phyloP scores from a whole-genome alignment of 1,140 invertebrate species.

The Copidosoma floridanum region DNA sequence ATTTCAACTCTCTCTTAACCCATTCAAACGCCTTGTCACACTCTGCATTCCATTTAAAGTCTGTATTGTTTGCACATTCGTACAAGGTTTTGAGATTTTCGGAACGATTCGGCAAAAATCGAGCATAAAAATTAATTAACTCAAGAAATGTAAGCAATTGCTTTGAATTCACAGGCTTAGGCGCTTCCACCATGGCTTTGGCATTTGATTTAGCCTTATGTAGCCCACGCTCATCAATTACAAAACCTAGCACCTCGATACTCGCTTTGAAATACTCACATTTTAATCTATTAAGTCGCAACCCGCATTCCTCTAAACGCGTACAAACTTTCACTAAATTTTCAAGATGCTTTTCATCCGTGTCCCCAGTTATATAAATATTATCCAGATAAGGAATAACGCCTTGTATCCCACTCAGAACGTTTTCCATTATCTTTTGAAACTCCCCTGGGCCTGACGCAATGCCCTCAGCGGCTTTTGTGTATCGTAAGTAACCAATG shows the following conservation, averaged over 20 bases:
- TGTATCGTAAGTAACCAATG: constrained; percentile 41
- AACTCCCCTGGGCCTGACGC: constrained; percentile 48
- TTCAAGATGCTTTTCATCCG: background rate
- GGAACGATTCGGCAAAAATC: constrained; percentile 22
- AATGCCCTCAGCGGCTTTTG: constrained; percentile 37
- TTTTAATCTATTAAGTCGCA: background rate
- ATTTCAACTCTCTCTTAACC: constrained; percentile 31
- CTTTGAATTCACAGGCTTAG: constrained; percentile 11
- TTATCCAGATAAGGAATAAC: constrained; percentile 10
- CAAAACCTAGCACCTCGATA: background rate
- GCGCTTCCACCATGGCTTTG: constrained; percentile 20
- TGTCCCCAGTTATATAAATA: constrained; percentile 6
- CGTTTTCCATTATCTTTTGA: constrained; percentile 46
- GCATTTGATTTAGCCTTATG: background rate
- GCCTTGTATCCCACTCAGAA: constrained; percentile 33
- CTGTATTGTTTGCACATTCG: constrained; percentile 8
- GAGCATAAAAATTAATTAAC: constrained; percentile 12
- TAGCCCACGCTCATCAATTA: background rate
- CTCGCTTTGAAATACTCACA: too few relatives aligned
- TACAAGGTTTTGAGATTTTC: constrained; percentile 20
- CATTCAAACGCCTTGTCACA: constrained; percentile 26
- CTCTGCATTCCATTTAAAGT: constrained; percentile 5
- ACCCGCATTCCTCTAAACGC: constrained; percentile 18
- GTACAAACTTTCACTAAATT: constrained; percentile 2
- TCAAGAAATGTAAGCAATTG: constrained; percentile 1